Evolutionary conservation across 2,888 invertebrate species (phyloP), one percentile per base, ranked within the genome.

Genomic region (Anthoptus insignis): DNA sequence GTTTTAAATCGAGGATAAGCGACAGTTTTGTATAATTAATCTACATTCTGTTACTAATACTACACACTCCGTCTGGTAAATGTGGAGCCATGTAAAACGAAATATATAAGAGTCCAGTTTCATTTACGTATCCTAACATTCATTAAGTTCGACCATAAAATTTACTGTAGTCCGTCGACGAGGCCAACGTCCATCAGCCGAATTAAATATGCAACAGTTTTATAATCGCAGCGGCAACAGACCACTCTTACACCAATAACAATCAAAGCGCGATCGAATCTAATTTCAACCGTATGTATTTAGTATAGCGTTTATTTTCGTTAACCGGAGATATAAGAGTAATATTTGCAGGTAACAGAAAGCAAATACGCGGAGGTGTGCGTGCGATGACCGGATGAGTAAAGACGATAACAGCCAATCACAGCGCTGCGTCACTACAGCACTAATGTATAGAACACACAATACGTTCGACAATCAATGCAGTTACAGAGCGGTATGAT

Each of bases 301-400:
- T 24, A 24, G 3, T 6, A 32, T 22, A 58, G 21, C 13, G 57
- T 45, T 47, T 19, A 47, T 21, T 24, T 58, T 47, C 3, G 32
- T n/a, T 45, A 21, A 27, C 54, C 16, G 54, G 29, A n/a, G 27
- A 27, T 14, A 13, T 3, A 11, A 11, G 45, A n/a, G 47, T 29
- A 34, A 58, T 58, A 34, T 58, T 58, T 58, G 42, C 27, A 34
- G 29, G 45, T 32, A 47, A 47, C 45, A 58, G 22, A 58, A 49
- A 11, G 29, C 27, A n/a, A 49, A 34, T 14, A 47, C 27, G 22
- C 6, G 22, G 50, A 50, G 50, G 52, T 32, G 32, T 52, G 52
- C 52, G 32, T 54, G 54, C 7, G 27, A 21, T 49, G 16, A 47
- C 24, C 24, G 34, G 22, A 16, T 3, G 9, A 27, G 22, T 37